Evolutionary conservation across 2,888 invertebrate genomes (phyloP).

Genomic region (Coremacera marginata): DNA sequence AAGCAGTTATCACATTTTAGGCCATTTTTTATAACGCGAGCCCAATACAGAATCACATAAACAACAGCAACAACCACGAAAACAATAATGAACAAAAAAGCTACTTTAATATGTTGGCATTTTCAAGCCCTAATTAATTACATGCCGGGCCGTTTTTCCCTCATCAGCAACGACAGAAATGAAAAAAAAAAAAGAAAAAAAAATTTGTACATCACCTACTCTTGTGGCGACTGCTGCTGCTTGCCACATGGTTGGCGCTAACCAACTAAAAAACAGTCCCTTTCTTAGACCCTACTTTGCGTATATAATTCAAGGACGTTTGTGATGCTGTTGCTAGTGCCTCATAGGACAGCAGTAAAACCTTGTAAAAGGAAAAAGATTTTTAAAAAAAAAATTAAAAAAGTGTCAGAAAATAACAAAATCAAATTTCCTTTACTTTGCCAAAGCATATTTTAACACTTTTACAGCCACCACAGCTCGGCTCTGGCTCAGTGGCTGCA

Average conservation of each 20-base stretch:
- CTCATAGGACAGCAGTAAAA: not conserved
- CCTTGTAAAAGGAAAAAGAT: no score
- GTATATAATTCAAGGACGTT: slow-evolving; percentile 50
- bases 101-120: not conserved
- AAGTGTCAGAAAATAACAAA: not conserved
- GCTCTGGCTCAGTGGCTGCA: not conserved
- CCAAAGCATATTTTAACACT: slow-evolving; percentile 41
- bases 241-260: not conserved
- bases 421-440: slow-evolving; percentile 42
- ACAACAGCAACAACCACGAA: no score
- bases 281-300: slow-evolving; percentile 20
- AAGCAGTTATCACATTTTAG: not conserved
- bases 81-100: no score
- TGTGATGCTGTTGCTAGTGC: not conserved
- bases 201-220: not conserved
- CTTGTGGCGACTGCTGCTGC: not conserved
- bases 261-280: slow-evolving; percentile 9
- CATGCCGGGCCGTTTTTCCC: not conserved
- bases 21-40: not conserved
- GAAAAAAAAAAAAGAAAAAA: not conserved
- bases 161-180: not conserved
- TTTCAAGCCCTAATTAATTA: slow-evolving; percentile 24
- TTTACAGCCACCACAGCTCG: not conserved
- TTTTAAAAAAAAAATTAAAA: not conserved
- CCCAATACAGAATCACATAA: no score